These are phyloP conservation scores for Periophthalmus magnuspinnatus DNA, from an alignment of 2,797 vertebrate species.

Conservation along the genomic window DNA sequence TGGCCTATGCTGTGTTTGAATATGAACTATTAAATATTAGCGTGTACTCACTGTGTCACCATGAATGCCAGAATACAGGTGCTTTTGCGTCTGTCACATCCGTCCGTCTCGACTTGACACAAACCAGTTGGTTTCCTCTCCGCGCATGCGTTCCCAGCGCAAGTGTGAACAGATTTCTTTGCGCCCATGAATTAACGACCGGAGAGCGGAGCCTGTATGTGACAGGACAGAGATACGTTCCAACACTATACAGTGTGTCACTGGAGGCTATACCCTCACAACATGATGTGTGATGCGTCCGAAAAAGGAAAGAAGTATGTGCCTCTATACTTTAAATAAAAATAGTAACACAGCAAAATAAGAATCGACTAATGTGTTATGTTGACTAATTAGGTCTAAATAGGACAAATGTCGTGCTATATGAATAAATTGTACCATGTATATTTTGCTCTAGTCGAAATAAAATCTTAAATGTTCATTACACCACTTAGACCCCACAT, in stretches of 20 bases:
- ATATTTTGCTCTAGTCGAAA: not conserved
- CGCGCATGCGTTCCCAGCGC: slow-evolving; percentile 70
- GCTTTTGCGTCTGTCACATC: slow-evolving; percentile 70
- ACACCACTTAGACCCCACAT: not conserved
- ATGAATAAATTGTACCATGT: not conserved
- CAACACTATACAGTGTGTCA: not conserved
- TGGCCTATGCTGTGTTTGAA: too few relatives aligned
- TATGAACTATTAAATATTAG: slow-evolving; percentile 12
- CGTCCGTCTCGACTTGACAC: slow-evolving; percentile 66
- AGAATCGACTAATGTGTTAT: not conserved
- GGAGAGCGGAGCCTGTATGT: slow-evolving; percentile 33
- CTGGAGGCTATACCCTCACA: not conserved
- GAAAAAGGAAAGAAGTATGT: not conserved
- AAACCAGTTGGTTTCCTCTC: slow-evolving; percentile 53
- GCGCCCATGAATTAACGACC: slow-evolving; percentile 29
- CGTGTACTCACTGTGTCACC: slow-evolving; percentile 77
- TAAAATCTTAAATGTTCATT: not conserved
- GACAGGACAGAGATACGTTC: not conserved
- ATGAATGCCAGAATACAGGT: slow-evolving; percentile 77
- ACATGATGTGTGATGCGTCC: not conserved
- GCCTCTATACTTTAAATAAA: too few relatives aligned
- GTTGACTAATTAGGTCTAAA: not conserved
- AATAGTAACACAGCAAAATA: not conserved
- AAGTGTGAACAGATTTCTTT: slow-evolving; percentile 67
- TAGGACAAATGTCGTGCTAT: not conserved